These are phyloP conservation scores for Strongylocentrotus purpuratus DNA, from an alignment of 35 echinoderm and acorn worm species.

Conservation along the genomic window DNA sequence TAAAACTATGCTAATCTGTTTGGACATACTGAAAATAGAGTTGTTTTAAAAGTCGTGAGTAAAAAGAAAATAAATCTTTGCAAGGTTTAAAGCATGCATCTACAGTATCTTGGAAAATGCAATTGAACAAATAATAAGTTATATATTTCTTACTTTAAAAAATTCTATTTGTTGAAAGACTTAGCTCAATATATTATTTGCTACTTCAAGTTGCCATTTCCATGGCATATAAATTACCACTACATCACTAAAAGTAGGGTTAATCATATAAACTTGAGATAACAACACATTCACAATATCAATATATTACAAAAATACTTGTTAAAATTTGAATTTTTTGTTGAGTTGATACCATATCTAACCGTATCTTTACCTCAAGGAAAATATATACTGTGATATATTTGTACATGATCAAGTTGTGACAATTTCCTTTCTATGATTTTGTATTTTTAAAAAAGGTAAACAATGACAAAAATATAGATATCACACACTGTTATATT, in stretches of 20 bases:
- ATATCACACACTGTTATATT: conserved; percentile 2
- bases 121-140: not conserved
- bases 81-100: not conserved
- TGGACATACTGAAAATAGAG: not conserved
- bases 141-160: not conserved
- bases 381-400: not conserved
- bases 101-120: not conserved
- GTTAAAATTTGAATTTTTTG: not conserved
- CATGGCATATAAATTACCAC: not conserved
- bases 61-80: not conserved
- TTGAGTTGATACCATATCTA: not conserved
- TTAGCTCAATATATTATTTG: not conserved
- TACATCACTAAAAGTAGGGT: not conserved
- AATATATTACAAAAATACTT: not conserved
- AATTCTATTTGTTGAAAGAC: not conserved
- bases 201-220: too few species aligned
- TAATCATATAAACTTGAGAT: not conserved
- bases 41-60: not conserved
- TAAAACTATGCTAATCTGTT: not conserved
- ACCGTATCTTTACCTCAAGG: not conserved
- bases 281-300: not conserved
- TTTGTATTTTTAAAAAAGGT: too few species aligned
- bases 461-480: not conserved
- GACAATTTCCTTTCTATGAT: too few species aligned
- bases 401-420: not conserved